Evolutionary conservation across 2,113 vertebrate genomes (phyloP).

Genomic region (Phodopus roborovskii): DNA sequence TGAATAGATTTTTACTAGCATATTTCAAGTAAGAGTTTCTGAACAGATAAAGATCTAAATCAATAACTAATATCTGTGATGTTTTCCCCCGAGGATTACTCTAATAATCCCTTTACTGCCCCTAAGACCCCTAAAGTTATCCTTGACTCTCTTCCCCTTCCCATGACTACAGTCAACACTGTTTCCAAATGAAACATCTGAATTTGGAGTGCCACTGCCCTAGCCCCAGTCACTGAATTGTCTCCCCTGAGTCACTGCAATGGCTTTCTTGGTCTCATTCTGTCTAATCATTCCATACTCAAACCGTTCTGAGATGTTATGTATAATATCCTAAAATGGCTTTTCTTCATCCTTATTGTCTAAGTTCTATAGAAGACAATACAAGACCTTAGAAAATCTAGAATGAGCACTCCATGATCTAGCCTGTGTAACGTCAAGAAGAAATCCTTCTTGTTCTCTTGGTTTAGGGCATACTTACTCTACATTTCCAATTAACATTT

Average conservation of each 20-base stretch:
- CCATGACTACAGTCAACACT: not conserved
- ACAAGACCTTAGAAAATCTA: not conserved
- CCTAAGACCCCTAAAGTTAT: not conserved
- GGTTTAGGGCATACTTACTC: not conserved
- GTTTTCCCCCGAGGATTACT: not conserved
- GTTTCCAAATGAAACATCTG: not conserved
- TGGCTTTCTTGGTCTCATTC: not conserved
- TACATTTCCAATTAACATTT: not conserved
- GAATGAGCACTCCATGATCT: not conserved
- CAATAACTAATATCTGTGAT: not conserved
- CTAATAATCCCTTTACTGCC: not conserved
- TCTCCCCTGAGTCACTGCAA: not conserved
- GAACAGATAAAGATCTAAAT: not conserved
- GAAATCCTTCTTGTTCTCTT: not conserved
- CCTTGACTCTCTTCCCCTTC: not conserved
- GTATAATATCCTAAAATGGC: not conserved
- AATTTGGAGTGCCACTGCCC: not conserved
- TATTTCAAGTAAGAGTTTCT: not conserved
- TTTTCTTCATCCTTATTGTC: not conserved
- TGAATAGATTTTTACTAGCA: not conserved
- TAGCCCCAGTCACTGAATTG: not conserved
- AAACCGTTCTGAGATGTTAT: not conserved
- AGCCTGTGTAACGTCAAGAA: not conserved
- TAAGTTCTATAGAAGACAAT: not conserved
- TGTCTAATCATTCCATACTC: not conserved